Evolutionary conservation across 2,888 invertebrate species (phyloP).

Genomic region (Odontothrips loti): DNA sequence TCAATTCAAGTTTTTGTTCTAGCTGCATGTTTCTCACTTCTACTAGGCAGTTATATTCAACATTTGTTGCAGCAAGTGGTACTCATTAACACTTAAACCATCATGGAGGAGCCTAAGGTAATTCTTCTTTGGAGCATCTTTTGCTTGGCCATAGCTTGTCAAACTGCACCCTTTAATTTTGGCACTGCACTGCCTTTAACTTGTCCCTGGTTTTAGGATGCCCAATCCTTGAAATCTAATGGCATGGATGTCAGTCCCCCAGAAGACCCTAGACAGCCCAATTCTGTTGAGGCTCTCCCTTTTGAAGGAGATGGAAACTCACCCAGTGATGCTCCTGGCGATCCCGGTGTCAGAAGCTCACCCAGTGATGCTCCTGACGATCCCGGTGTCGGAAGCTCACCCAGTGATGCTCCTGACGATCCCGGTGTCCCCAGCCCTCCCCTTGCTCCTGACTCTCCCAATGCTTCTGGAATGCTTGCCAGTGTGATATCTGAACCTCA

Average conservation of each 20-base stretch:
- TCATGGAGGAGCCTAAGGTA: constrained; percentile 19
- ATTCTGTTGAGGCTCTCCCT: neutral
- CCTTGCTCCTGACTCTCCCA: too few relatives aligned
- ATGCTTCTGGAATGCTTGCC: neutral
- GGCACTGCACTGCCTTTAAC: neutral
- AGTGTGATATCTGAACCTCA: neutral
- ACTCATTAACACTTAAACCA: neutral
- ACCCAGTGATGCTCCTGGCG: neutral
- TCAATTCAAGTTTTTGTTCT: neutral
- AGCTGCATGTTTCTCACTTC: neutral
- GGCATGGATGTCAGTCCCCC: neutral
- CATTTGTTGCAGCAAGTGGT: neutral
- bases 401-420: neutral
- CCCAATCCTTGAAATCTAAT: neutral
- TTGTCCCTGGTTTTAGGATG: neutral
- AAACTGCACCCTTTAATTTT: neutral
- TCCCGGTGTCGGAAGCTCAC: neutral
- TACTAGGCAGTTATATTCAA: neutral
- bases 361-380: neutral
- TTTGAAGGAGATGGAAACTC: neutral
- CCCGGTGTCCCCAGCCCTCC: neutral
- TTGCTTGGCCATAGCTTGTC: neutral
- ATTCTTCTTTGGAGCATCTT: neutral
- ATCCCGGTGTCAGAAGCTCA: neutral
- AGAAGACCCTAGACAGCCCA: neutral